Percentiles rank a stretch among this genome's conserved stretches.
phyloP scores from a whole-genome alignment of 2,797 vertebrate species.

The Poecilia velifera region DNA sequence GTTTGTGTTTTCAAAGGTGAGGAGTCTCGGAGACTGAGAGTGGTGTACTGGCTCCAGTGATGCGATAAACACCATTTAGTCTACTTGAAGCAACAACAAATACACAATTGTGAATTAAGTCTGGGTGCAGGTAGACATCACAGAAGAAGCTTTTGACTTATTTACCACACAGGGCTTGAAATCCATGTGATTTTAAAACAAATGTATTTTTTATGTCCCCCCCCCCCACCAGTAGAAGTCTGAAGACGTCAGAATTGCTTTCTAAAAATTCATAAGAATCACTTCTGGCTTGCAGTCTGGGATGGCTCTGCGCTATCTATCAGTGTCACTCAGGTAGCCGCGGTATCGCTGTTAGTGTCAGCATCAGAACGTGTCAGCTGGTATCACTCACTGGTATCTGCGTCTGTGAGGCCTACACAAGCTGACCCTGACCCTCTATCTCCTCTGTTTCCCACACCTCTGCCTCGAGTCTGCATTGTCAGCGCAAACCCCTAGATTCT shows the following conservation, averaged over 20 bases:
- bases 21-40: conserved; percentile 42
- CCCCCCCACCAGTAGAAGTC: background rate
- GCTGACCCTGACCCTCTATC: conserved; percentile 79
- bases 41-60: conserved; percentile 40
- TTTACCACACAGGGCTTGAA: background rate
- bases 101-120: conserved; percentile 54
- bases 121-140: conserved; percentile 43
- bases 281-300: conserved; percentile 21
- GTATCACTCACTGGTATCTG: conserved; percentile 79
- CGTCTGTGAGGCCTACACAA: conserved; percentile 70
- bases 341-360: conserved; percentile 74
- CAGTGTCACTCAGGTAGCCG: conserved; percentile 72
- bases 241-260: background rate
- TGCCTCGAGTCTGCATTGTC: conserved; percentile 63
- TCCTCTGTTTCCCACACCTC: conserved; percentile 77
- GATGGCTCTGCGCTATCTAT: conserved; percentile 57
- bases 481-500: conserved; percentile 67
- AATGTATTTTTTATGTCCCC: background rate
- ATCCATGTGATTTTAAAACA: background rate
- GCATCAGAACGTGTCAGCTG: conserved; percentile 75
- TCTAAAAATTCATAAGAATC: conserved; percentile 27
- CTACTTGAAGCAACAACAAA: conserved; percentile 63
- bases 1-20: conserved; percentile 65
- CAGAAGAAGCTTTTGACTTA: conserved; percentile 17
- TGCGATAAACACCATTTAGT: conserved; percentile 54